phyloP scores from a whole-genome alignment of 2,797 vertebrate genomes.

The Microchirus variegatus region DNA sequence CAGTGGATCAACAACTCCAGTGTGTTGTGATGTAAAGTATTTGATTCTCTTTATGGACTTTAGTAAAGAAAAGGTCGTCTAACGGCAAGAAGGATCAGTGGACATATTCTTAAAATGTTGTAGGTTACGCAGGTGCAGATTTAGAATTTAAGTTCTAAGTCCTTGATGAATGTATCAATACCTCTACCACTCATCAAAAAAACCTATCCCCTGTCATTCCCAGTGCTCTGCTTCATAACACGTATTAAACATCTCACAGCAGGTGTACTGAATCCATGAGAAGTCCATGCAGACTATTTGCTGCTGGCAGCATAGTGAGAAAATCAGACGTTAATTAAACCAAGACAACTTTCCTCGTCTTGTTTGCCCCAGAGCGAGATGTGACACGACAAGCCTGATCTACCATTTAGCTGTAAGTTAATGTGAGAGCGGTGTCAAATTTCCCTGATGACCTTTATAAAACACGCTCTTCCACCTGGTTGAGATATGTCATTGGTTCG shows the following conservation, averaged over 20 bases:
- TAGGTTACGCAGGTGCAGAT: too few species aligned
- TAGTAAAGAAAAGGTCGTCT: too few species aligned
- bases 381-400: constrained; percentile 40
- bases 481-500: constrained; percentile 50
- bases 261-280: neutral
- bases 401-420: constrained; percentile 23
- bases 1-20: too few species aligned
- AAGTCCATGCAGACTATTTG: neutral
- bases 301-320: neutral
- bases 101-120: too few species aligned
- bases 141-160: too few species aligned
- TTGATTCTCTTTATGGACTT: too few species aligned
- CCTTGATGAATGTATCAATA: too few species aligned
- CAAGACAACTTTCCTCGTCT: constrained; percentile 9
- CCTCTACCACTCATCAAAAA: too few species aligned
- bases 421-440: constrained; percentile 41
- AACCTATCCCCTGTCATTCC: neutral
- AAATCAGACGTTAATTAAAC: constrained; percentile 12
- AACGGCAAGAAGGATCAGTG: too few species aligned
- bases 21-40: too few species aligned
- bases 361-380: constrained; percentile 47
- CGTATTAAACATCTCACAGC: neutral
- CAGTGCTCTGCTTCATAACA: neutral
- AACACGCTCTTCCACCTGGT: constrained; percentile 43
- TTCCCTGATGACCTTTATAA: constrained; percentile 53